Conservation (phyloP, 2,797 vertebrate species). For the Podarcis lilfordi region DNA sequence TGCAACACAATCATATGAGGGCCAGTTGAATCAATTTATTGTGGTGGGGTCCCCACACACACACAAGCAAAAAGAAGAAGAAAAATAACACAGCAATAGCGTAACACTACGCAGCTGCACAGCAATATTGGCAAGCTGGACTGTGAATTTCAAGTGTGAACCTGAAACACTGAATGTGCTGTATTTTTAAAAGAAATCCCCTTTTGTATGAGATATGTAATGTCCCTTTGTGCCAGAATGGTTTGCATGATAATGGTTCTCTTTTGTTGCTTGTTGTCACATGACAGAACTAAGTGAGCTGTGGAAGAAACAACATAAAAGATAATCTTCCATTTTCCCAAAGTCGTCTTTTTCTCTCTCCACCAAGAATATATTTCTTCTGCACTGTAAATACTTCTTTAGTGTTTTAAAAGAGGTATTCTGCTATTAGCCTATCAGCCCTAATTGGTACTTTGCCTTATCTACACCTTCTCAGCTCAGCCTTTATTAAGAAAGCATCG, state of each 20-base stretch:
- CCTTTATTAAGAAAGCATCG: slow-evolving; percentile 51
- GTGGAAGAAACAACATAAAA: slow-evolving; percentile 68
- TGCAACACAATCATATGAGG: slow-evolving; percentile 49
- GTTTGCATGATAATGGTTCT: slow-evolving; percentile 91
- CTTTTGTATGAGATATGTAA: slow-evolving; percentile 87
- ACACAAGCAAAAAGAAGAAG: not conserved
- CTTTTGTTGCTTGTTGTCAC: slow-evolving; percentile 82
- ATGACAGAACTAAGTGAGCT: slow-evolving; percentile 79
- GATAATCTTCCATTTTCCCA: slow-evolving; percentile 73
- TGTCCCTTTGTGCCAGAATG: slow-evolving; percentile 81
- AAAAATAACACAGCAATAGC: slow-evolving; percentile 30
- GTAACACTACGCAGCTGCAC: slow-evolving; percentile 66
- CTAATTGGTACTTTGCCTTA: slow-evolving; percentile 70
- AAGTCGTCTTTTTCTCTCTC: slow-evolving; percentile 55
- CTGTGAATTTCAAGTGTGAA: slow-evolving; percentile 71
- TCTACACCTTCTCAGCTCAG: slow-evolving; percentile 46
- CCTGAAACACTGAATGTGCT: slow-evolving; percentile 74
- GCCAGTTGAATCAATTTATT: slow-evolving; percentile 67
- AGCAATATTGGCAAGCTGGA: slow-evolving; percentile 75
- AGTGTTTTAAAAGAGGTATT: slow-evolving; percentile 63
- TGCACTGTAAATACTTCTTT: slow-evolving; percentile 73
- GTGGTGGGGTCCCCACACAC: slow-evolving; percentile 42
- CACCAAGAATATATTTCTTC: slow-evolving; percentile 66
- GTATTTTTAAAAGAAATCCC: slow-evolving; percentile 77
- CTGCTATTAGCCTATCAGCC: slow-evolving; percentile 75